phyloP scores from a whole-genome alignment of 2,888 invertebrate species.

The Heliconius aoede region DNA sequence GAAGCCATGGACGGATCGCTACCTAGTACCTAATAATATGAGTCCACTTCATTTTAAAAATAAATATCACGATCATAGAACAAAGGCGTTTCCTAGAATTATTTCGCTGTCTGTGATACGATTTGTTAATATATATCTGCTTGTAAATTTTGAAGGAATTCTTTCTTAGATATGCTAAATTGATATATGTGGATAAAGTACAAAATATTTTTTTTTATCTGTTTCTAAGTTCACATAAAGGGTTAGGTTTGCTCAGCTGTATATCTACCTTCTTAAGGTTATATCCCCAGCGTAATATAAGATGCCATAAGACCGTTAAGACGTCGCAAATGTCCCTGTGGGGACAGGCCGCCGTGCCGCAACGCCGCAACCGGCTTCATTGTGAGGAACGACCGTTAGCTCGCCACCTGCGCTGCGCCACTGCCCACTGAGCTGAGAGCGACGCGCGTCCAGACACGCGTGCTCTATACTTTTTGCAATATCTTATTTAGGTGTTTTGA shows the following conservation, averaged over 20 bases:
- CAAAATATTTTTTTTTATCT: neutral
- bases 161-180: neutral
- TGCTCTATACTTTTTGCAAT: slow-evolving; percentile 48
- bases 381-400: slow-evolving; percentile 70
- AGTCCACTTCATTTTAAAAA: neutral
- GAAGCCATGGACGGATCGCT: too few species aligned
- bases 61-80: slow-evolving; percentile 7
- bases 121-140: neutral
- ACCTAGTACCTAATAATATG: neutral
- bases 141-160: neutral
- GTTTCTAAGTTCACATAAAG: slow-evolving; percentile 2
- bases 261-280: slow-evolving; percentile 37
- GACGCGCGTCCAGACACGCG: slow-evolving; percentile 68
- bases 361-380: slow-evolving; percentile 46
- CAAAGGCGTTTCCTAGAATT: neutral
- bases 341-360: slow-evolving; percentile 48
- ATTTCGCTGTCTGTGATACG: neutral
- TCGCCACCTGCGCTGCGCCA: slow-evolving; percentile 73
- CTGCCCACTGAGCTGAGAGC: slow-evolving; percentile 78
- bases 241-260: slow-evolving; percentile 26
- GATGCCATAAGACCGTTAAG: slow-evolving; percentile 48
- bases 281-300: slow-evolving; percentile 45
- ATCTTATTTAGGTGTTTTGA: slow-evolving; percentile 18
- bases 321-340: slow-evolving; percentile 48
- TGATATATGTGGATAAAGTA: neutral